Percentiles rank a stretch among this genome's conserved stretches.
phyloP scores from a whole-genome alignment of 1,140 invertebrate species.

The Nephotettix cincticeps region DNA sequence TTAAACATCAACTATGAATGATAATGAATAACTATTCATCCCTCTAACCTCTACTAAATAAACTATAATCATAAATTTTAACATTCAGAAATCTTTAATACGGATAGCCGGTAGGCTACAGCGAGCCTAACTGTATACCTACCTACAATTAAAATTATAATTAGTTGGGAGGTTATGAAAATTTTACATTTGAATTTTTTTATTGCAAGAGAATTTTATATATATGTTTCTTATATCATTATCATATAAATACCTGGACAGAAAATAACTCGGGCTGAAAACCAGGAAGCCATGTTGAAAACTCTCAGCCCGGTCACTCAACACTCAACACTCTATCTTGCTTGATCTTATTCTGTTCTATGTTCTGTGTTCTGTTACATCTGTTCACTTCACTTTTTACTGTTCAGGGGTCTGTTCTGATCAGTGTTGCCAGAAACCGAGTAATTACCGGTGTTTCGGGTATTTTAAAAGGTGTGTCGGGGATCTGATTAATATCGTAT shows the following conservation, averaged over 20 bases:
- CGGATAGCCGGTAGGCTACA: too few relatives aligned
- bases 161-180: too few relatives aligned
- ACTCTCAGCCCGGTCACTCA: neutral
- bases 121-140: too few relatives aligned
- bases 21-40: too few relatives aligned
- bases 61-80: too few relatives aligned
- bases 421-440: neutral
- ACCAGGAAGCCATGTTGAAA: slow-evolving; percentile 14
- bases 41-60: too few relatives aligned
- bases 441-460: neutral
- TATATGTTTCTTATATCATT: neutral
- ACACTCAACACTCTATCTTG: neutral
- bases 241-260: slow-evolving; percentile 12
- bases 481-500: neutral
- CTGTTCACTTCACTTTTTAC: neutral
- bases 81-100: too few relatives aligned
- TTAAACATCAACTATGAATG: too few relatives aligned
- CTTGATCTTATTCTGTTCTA: neutral
- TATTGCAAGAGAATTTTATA: too few relatives aligned
- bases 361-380: neutral
- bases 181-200: too few relatives aligned
- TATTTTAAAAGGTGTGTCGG: neutral
- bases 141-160: too few relatives aligned
- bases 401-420: neutral
- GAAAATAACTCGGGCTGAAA: slow-evolving; percentile 2